phyloP scores from a whole-genome alignment of 2,113 vertebrate genomes.

The Micronycteris hirsuta region DNA sequence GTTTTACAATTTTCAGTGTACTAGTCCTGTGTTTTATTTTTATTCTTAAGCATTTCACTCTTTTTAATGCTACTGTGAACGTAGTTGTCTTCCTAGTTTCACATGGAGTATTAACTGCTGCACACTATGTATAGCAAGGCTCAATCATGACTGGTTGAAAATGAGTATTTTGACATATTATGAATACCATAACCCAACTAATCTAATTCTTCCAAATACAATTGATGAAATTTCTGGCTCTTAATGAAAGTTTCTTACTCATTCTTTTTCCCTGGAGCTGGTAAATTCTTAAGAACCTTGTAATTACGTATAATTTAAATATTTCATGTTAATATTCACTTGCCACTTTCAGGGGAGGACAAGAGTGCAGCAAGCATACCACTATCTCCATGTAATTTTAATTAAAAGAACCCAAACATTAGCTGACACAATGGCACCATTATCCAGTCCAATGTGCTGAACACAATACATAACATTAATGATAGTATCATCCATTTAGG shows the following conservation, averaged over 20 bases:
- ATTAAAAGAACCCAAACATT: slow-evolving; percentile 67
- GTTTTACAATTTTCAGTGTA: neutral
- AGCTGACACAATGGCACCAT: slow-evolving; percentile 38
- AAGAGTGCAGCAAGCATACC: slow-evolving; percentile 58
- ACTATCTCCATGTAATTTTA: slow-evolving; percentile 72
- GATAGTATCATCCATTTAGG: slow-evolving; percentile 1
- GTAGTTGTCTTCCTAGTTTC: neutral
- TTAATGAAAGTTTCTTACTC: slow-evolving; percentile 74
- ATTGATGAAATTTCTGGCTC: slow-evolving; percentile 64
- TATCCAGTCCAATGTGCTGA: slow-evolving; percentile 34
- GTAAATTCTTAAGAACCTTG: slow-evolving; percentile 74
- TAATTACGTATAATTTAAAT: slow-evolving; percentile 79
- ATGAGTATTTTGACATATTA: slow-evolving; percentile 69
- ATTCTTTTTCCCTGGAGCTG: slow-evolving; percentile 63
- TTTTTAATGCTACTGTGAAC: neutral
- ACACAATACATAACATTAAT: neutral
- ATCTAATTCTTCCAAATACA: slow-evolving; percentile 73
- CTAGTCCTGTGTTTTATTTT: neutral
- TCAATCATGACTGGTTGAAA: slow-evolving; percentile 69
- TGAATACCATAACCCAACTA: slow-evolving; percentile 71
- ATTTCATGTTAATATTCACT: slow-evolving; percentile 71
- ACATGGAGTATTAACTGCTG: neutral
- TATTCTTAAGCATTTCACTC: neutral
- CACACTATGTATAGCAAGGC: slow-evolving; percentile 63
- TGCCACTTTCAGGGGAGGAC: slow-evolving; percentile 65